Base-by-base conservation (phyloP, 2,888 invertebrate genomes). In the Drosophila anomalata region DNA sequence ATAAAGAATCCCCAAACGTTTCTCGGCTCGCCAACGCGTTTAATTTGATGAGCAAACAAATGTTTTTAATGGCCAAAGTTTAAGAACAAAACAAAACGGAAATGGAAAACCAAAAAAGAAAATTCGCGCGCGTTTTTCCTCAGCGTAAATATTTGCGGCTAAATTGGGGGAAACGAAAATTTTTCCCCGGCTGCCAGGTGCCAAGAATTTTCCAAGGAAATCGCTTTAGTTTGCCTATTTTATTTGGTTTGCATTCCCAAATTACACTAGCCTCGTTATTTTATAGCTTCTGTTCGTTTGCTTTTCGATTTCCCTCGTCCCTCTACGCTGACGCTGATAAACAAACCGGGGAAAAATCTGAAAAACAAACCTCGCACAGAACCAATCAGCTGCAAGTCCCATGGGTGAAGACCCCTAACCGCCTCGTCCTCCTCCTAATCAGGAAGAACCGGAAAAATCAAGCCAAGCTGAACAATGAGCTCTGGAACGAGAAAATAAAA, bases 31-130 rank as follows among this genome's bases (percentile, higher is more conserved):
- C 71, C 68, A 67, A 51, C 71, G 84, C 78, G 72, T 79, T 74
- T 88, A 75, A 88, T 88, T 87, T 80, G 70, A 86, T 76, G 75
- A 61, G 75, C 78, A 80, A 84, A 87, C 87, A 88, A 87, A 84
- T 77, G 81, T 70, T 67, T 67, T 78, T 87, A 84, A 88, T 84
- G 84, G 71, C 67, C 74, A 76, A 79, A 87, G 52, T 78, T 87
- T 66, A 47, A 20, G 59, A 46, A 70, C 50, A 53, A 48, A 53
- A 42, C 57, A 39, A 41, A 61, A 62, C 42, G 51, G 41, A 20
- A 42, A 42, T 42, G 41, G 20, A 42, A 53, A 53, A 46, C 14
- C 29, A 39, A 53, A 53, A 24, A 47, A 2, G 47, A 61, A 48
- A 46, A 54, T 39, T 39, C 36, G 42, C 73, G 26, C 26, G 41